phyloP scores from a whole-genome alignment of 2,888 invertebrate species.

The Girardia tigrina region DNA sequence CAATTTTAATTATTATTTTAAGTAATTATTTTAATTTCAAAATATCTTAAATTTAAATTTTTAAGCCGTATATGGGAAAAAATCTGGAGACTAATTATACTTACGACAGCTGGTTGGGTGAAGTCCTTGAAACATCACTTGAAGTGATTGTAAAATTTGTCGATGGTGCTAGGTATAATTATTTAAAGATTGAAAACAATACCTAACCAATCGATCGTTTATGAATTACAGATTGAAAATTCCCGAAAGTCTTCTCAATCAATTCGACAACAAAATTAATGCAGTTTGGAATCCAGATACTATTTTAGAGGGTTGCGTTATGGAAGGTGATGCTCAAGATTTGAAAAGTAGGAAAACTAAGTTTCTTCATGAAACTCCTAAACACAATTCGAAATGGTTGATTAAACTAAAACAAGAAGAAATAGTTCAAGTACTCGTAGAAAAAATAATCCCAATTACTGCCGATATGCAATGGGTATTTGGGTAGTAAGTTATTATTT shows the following conservation, averaged over 20 bases:
- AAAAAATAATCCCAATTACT: neutral
- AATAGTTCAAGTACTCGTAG: slow-evolving; percentile 5
- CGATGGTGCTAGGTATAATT: slow-evolving; percentile 31
- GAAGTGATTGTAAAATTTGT: slow-evolving; percentile 27
- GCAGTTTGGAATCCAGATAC: neutral
- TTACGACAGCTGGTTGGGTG: slow-evolving; percentile 25
- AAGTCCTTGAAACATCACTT: slow-evolving; percentile 9
- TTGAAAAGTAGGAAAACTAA: slow-evolving; percentile 14
- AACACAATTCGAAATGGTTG: slow-evolving; percentile 25
- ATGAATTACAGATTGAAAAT: neutral
- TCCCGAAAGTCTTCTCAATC: neutral
- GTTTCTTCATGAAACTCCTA: slow-evolving; percentile 21
- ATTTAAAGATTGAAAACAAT: neutral
- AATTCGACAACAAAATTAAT: neutral
- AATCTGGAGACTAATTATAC: slow-evolving; percentile 12
- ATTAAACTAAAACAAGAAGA: neutral
- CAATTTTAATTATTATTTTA: too few relatives aligned
- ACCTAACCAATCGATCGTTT: neutral
- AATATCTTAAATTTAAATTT: too few relatives aligned
- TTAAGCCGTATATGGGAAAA: neutral
- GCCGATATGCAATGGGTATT: slow-evolving; percentile 24
- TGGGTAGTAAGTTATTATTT: neutral
- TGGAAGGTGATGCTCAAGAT: slow-evolving; percentile 29
- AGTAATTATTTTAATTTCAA: too few relatives aligned
- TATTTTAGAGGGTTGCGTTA: slow-evolving; percentile 3